Evolutionary conservation across 2,888 invertebrate species (phyloP).

Genomic region (Myopa testacea): DNA sequence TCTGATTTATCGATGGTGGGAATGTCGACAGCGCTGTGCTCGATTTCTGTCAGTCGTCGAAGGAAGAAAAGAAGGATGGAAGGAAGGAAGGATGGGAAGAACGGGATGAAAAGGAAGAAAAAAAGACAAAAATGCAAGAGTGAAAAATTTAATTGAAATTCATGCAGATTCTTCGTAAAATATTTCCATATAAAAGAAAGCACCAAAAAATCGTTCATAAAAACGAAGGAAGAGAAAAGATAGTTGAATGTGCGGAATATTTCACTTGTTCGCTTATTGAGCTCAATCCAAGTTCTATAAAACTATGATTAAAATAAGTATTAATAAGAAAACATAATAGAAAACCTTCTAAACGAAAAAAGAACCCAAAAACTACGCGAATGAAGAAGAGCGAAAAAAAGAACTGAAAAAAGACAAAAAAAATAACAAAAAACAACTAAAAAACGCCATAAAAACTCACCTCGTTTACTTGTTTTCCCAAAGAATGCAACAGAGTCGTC

Average conservation of each 20-base stretch:
- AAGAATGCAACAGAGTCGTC: neutral
- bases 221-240: neutral
- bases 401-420: neutral
- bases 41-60: constrained; percentile 24
- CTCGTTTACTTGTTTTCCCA: constrained; percentile 45
- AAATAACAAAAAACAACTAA: too few species aligned
- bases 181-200: neutral
- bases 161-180: neutral
- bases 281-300: too few species aligned
- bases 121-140: neutral
- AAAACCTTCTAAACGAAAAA: too few species aligned
- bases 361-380: too few species aligned
- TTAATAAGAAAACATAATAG: too few species aligned
- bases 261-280: too few species aligned
- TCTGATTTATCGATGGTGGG: constrained; percentile 36
- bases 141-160: constrained; percentile 3
- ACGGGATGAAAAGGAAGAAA: neutral
- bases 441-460: neutral
- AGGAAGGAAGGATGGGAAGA: neutral
- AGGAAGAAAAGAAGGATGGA: neutral
- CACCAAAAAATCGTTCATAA: neutral
- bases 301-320: too few species aligned
- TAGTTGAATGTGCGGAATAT: too few species aligned
- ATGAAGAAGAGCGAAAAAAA: neutral
- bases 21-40: constrained; percentile 38